Evolutionary conservation across 2,888 invertebrate genomes (phyloP), one percentile per base, ranked within the genome.

Genomic region (Limenitis camilla): DNA sequence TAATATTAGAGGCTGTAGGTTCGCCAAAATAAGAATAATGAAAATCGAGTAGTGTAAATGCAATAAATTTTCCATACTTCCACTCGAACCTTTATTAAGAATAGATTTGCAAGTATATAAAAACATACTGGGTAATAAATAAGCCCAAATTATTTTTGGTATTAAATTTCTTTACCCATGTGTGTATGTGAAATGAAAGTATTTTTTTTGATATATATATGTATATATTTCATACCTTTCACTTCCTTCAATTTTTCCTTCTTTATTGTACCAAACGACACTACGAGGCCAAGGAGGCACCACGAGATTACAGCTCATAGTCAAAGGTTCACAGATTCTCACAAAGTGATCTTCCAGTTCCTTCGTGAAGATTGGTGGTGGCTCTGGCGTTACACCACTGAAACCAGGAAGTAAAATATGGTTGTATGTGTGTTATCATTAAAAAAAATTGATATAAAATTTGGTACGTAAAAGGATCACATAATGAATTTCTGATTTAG

Each of bases 221-320:
- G 1, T 8, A 8, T 38, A 10, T 29, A 6, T n/a, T 5, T 33
- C 55, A 61, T 50, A 83, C 86, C 92, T 91, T 10, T 91, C 91
- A 43, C 87, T 88, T 1, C 91, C 82, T 43, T 94, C 92, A 38
- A 96, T 90, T 36, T 92, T 91, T 2, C 95, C 94, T 64, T 92
- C 93, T 62, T 95, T 94, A 72, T 96, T 96, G 81, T 87, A 87
- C 97, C 97, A 97, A 27, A 91, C 89, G 8, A 96, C 92, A 49
- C 90, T 90, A 62, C 92, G 91, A 0, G 95, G 95, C 94, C 95
- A 95, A 5, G 95, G 95, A 39, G 96, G 95, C 54, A 94, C 94
- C 65, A 92, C 91, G 58, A 95, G 92, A 88, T 94, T 92, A 74
- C 94, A 95, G 65, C 92, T 90, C 59, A 96, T 88, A 33, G 90